Base-by-base conservation (phyloP, 2,888 invertebrate species). In the Drosophila fungiperda region DNA sequence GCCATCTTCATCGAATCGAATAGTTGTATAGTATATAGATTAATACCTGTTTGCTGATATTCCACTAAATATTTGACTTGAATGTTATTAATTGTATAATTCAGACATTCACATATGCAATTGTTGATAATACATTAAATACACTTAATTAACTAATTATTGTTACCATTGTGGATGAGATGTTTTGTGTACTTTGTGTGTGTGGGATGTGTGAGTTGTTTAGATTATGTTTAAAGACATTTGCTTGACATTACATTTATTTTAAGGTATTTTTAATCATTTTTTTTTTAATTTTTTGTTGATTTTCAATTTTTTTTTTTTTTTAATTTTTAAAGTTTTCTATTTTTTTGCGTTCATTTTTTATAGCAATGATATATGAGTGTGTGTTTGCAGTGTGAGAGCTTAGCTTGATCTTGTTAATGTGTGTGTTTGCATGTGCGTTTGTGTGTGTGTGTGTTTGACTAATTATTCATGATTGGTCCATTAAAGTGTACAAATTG, bases 131-230 rank as follows among this genome's bases (percentile, higher is more conserved):
- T 79, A 76, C 74, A 73, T 79, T 74, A 75, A 81, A 83, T 87
- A 88, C 82, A 83, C 93, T 92, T 92, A 92, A 82, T 83, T 82
- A 73, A 83, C 93, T 92, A 92, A 91, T 92, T 92, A 92, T 92
- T 92, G 92, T 92, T 92, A 92, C 92, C 93, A 90, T 91, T 91
- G 92, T 92, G 92, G 92, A 92, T 92, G 93, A 91, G 90, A 89
- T 90, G 82, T 91, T 67, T 71, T 36, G 64, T 70, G 57, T 82
- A 54, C 66, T 55, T 64, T 83, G 54, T 69, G n/a, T 67, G 65
- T 83, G 63, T 69, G 23, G 38, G 29, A 20, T 36, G 66, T 67
- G 76, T 78, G 76, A 68, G 58, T 23, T 75, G 76, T 83, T 77
- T 81, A 74, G 55, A 38, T 74, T 76, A 84, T 79, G 81, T 71